Evolutionary conservation across 1,140 invertebrate genomes (phyloP).

Genomic region (Brachionus plicatilis): DNA sequence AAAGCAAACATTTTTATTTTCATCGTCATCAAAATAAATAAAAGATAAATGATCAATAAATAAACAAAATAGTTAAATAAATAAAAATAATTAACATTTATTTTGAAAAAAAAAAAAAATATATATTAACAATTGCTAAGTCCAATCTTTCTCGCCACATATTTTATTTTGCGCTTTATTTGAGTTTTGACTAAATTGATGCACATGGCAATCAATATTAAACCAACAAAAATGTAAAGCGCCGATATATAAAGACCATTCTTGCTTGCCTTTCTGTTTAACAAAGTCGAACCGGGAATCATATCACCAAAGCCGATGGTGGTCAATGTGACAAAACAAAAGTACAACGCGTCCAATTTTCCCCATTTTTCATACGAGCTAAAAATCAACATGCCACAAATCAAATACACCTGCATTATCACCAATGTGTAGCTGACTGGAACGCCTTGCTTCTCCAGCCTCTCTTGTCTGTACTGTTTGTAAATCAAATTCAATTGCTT

Average conservation of each 20-base stretch:
- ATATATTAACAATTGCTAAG: conserved; percentile 32
- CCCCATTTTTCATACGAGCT: conserved; percentile 47
- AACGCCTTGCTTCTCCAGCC: conserved; percentile 13
- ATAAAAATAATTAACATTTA: background rate
- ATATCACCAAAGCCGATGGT: conserved; percentile 44
- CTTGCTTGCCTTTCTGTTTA: background rate
- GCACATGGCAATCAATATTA: conserved; percentile 39
- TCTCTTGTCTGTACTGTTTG: conserved; percentile 21
- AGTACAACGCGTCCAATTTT: conserved; percentile 44
- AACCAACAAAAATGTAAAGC: conserved; percentile 32
- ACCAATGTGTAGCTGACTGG: conserved; percentile 18
- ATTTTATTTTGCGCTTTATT: conserved; percentile 28
- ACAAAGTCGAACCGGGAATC: conserved; percentile 39
- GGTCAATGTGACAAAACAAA: conserved; percentile 47
- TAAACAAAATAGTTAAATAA: background rate
- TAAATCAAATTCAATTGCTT: conserved; percentile 28
- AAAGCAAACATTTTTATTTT: too few relatives aligned
- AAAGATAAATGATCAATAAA: background rate
- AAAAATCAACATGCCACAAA: conserved; percentile 31
- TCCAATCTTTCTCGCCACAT: conserved; percentile 16
- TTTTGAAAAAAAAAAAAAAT: background rate
- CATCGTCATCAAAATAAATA: background rate
- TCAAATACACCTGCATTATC: conserved; percentile 28
- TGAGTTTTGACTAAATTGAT: conserved; percentile 34
- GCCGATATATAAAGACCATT: conserved; percentile 30